A percentile compares a stretch with the other conserved stretches of the same genome.
Evolutionary conservation across 2,888 invertebrate species (phyloP).

Genomic region (Napeogenes inachia): DNA sequence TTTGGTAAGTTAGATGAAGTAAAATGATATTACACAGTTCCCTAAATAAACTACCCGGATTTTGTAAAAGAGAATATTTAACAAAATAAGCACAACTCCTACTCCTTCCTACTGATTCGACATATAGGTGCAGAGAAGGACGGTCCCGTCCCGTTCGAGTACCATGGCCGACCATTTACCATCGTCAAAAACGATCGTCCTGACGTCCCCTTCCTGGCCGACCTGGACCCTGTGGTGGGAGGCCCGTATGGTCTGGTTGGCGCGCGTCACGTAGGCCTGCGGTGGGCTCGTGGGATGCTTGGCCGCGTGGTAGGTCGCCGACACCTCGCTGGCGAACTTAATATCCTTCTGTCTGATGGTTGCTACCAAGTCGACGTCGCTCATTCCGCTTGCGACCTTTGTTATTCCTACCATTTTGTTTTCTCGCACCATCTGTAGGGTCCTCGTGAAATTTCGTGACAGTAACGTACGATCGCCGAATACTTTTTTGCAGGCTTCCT

Average conservation of each 20-base stretch:
- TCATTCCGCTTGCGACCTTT: conserved; percentile 15
- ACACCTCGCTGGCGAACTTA: conserved; percentile 28
- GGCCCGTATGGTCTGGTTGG: conserved; percentile 28
- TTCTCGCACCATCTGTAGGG: conserved; percentile 19
- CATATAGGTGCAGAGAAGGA: conserved; percentile 29
- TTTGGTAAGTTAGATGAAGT: too few relatives aligned
- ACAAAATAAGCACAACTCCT: too few relatives aligned
- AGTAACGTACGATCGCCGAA: conserved; percentile 22
- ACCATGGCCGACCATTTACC: conserved; percentile 20
- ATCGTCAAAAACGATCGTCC: conserved; percentile 22
- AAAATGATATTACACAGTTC: too few relatives aligned
- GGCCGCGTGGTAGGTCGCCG: conserved; percentile 31
- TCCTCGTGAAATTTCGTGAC: conserved; percentile 22
- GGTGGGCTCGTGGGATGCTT: conserved; percentile 33
- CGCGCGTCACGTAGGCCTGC: conserved; percentile 26
- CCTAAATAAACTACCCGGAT: too few relatives aligned
- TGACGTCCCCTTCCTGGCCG: conserved; percentile 32
- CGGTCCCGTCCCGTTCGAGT: conserved; percentile 32
- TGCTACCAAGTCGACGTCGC: conserved; percentile 22
- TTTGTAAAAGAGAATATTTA: too few relatives aligned
- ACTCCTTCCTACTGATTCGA: conserved; percentile 9
- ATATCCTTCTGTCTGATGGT: conserved; percentile 20
- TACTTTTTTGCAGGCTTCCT: conserved; percentile 22
- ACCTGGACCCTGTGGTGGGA: conserved; percentile 13
- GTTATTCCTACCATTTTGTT: conserved; percentile 30